Conservation (phyloP, 1,140 invertebrate genomes). For the Papilio polytes region DNA sequence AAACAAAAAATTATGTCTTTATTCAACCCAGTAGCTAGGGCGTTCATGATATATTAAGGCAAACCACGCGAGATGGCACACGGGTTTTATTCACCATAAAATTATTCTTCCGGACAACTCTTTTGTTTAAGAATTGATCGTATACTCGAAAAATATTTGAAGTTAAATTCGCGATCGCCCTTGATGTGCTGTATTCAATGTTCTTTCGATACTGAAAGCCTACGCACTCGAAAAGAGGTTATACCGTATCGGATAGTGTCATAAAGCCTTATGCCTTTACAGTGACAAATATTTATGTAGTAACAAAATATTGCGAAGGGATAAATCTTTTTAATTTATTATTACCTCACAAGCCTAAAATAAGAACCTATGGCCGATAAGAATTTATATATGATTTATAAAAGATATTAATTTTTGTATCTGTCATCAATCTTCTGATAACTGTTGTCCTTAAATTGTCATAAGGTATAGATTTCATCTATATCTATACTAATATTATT, state of each 20-base stretch:
- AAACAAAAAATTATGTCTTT: constrained; percentile 44
- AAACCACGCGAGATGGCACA: constrained; percentile 15
- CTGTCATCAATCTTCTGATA: constrained; percentile 3
- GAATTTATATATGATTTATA: constrained; percentile 3
- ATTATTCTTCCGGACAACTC: constrained; percentile 10
- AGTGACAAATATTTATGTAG: constrained; percentile 9
- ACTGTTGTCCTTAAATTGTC: neutral
- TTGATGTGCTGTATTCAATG: constrained; percentile 29
- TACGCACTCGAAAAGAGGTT: constrained; percentile 31
- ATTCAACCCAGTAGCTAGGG: constrained; percentile 40
- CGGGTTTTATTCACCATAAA: constrained; percentile 3
- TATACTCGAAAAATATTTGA: constrained; percentile 14
- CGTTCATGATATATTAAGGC: constrained; percentile 41
- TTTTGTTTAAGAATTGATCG: constrained; percentile 26
- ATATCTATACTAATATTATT: too few species aligned
- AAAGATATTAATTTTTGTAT: neutral
- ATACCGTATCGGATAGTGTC: neutral
- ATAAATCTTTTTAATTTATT: constrained; percentile 17
- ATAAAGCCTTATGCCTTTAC: constrained; percentile 17
- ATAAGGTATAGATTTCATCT: neutral
- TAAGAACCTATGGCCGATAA: neutral
- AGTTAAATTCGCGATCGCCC: neutral
- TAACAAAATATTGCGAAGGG: neutral
- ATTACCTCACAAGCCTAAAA: neutral
- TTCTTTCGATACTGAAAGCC: constrained; percentile 28